phyloP scores from a whole-genome alignment of 2,113 vertebrate species.

The Forbesichthys agassizii region DNA sequence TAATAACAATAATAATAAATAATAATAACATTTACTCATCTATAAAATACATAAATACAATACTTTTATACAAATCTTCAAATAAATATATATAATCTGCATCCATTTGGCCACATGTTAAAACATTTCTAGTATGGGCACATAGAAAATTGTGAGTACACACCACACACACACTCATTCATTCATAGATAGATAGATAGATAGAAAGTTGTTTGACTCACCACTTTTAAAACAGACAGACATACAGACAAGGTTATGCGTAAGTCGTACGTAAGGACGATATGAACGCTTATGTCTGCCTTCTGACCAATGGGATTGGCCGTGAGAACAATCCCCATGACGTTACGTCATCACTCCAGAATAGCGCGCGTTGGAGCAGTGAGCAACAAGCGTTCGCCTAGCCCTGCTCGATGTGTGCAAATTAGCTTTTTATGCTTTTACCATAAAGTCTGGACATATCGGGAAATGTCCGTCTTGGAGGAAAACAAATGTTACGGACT shows the following conservation, averaged over 20 bases:
- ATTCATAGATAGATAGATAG: conserved; percentile 1
- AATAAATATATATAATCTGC: too few species aligned
- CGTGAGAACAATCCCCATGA: conserved; percentile 42
- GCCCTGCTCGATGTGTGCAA: conserved; percentile 1
- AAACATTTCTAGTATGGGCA: too few species aligned
- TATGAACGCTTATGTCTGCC: conserved; percentile 49
- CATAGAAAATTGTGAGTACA: too few species aligned
- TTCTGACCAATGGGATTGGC: conserved; percentile 48
- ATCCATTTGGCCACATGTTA: too few species aligned
- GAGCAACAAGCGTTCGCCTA: neutral
- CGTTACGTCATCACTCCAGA: conserved; percentile 64
- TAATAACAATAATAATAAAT: too few species aligned
- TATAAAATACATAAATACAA: too few species aligned
- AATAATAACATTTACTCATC: too few species aligned
- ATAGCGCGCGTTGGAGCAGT: conserved; percentile 60
- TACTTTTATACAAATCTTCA: too few species aligned
- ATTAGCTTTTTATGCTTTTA: neutral
- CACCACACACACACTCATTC: too few species aligned
- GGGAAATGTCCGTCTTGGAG: conserved; percentile 82
- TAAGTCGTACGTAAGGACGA: conserved; percentile 37
- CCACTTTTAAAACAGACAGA: neutral
- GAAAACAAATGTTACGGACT: conserved; percentile 85
- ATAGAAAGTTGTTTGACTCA: neutral
- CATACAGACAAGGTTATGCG: conserved; percentile 34
- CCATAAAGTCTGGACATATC: neutral